A percentile compares a stretch with the other conserved stretches of the same genome.
Evolutionary conservation across 2,797 vertebrate genomes (phyloP).

Genomic region (Sebastes melanostomus): DNA sequence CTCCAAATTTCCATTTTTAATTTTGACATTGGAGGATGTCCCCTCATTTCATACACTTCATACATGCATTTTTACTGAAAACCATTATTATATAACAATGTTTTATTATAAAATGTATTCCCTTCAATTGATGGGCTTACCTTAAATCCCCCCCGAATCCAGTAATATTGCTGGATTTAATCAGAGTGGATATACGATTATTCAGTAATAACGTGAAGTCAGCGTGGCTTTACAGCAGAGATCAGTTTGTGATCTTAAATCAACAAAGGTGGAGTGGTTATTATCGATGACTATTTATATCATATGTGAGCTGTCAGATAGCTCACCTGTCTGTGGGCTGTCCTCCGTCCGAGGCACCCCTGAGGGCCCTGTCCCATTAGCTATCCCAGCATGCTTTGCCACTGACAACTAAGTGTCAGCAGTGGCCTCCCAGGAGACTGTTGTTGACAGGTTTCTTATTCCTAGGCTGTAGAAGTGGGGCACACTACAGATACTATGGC

Average conservation of each 20-base stretch:
- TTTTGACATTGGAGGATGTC: background rate
- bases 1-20: background rate
- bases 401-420: slow-evolving; percentile 54
- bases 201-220: background rate
- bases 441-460: slow-evolving; percentile 68
- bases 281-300: background rate
- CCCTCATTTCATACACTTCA: background rate
- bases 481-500: background rate
- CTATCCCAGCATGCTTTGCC: slow-evolving; percentile 49
- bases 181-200: background rate
- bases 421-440: slow-evolving; percentile 30
- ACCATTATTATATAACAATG: background rate
- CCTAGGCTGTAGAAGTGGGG: slow-evolving; percentile 10
- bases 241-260: background rate
- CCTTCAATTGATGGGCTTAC: background rate
- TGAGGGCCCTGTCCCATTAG: slow-evolving; percentile 44
- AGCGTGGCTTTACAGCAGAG: background rate
- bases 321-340: slow-evolving; percentile 32
- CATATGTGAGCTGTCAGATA: background rate
- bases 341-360: slow-evolving; percentile 21
- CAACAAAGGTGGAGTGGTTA: background rate
- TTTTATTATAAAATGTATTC: background rate
- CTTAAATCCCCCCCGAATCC: background rate
- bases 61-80: background rate
- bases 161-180: background rate